Evolutionary conservation across 2,888 invertebrate genomes (phyloP), one percentile per base, ranked within the genome.

Genomic region (Nymphalis c-album): DNA sequence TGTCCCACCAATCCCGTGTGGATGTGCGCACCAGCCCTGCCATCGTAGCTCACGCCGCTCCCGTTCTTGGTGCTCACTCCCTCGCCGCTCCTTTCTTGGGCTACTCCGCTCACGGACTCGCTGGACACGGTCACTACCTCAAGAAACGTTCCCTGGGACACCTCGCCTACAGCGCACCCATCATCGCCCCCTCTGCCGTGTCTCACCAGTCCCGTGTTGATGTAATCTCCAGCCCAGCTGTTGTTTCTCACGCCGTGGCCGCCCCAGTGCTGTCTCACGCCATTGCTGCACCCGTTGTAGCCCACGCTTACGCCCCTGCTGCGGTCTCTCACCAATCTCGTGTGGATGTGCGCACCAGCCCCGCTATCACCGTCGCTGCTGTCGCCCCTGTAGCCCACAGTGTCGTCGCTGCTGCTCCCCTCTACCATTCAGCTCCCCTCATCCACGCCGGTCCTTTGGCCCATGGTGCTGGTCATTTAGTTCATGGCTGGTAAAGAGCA

Each of bases 201-300:
- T 92, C 92, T 20, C 92, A 91, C 80, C 93, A 93, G 77, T 93
- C 93, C 76, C 91, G 93, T 64, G 84, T 88, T 7, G 88, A 90
- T 70, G 78, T 79, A 35, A 75, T 76, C 69, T 74, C 78, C 53
- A 75, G 80, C 78, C 75, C 76, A 65, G 76, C 73, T 68, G 58
- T 74, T n/a, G 71, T 74, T 17, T 64, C 73, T 17, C 73, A 75
- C 67, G 80, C 83, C 50, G 75, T 77, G 67, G 73, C 75, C 78
- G 74, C 85, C 72, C 75, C 82, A 64, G 51, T 76, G 45, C 61
- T 76, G 68, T 65, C 71, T 57, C 83, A 85, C 64, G 77, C 77
- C 62, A 73, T 81, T 17, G 75, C 81, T 45, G 81, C 81, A n/a
- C 74, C 79, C 26, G 70, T 71, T 0, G 65, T 72, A 57, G 65